A percentile compares a stretch with the other conserved stretches of the same genome.
Conservation (phyloP, 2,888 invertebrate species). For the Dryomyza anilis region DNA sequence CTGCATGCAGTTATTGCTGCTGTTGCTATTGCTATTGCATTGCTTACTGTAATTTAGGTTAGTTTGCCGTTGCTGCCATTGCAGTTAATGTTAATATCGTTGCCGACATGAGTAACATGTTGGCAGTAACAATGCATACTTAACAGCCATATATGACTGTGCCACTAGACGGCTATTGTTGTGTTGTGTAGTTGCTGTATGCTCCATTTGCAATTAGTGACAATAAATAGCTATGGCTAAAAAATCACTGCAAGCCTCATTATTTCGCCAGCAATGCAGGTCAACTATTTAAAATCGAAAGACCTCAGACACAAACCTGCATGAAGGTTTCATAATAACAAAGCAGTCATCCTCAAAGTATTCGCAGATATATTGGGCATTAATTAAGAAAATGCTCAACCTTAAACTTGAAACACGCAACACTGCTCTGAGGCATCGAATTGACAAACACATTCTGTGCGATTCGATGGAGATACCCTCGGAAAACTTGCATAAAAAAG, state of each 20-base stretch:
- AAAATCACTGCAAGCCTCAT: background rate
- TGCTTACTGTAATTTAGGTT: conserved; percentile 21
- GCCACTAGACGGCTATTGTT: background rate
- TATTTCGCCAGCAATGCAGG: background rate
- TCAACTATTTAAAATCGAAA: conserved; percentile 12
- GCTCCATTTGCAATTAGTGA: conserved; percentile 22
- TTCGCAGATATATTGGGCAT: too few relatives aligned
- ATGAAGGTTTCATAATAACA: too few relatives aligned
- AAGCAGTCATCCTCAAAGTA: too few relatives aligned
- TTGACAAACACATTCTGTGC: too few relatives aligned
- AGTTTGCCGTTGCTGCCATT: conserved; percentile 9
- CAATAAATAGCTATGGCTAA: background rate
- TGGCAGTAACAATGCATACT: background rate
- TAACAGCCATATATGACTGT: too few relatives aligned
- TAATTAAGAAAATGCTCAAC: too few relatives aligned
- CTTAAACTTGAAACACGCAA: too few relatives aligned
- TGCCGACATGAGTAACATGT: too few relatives aligned
- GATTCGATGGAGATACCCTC: too few relatives aligned
- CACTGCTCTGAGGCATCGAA: too few relatives aligned
- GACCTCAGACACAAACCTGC: conserved; percentile 30
- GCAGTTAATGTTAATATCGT: background rate
- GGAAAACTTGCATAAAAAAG: too few relatives aligned
- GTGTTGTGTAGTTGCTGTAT: background rate
- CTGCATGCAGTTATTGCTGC: background rate
- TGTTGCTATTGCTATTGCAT: conserved; percentile 2